A percentile compares a stretch with the other conserved stretches of the same genome.
These are phyloP conservation scores for Hirundichthys speculiger DNA, from an alignment of 2,113 vertebrate genomes.

Conservation along the genomic window DNA sequence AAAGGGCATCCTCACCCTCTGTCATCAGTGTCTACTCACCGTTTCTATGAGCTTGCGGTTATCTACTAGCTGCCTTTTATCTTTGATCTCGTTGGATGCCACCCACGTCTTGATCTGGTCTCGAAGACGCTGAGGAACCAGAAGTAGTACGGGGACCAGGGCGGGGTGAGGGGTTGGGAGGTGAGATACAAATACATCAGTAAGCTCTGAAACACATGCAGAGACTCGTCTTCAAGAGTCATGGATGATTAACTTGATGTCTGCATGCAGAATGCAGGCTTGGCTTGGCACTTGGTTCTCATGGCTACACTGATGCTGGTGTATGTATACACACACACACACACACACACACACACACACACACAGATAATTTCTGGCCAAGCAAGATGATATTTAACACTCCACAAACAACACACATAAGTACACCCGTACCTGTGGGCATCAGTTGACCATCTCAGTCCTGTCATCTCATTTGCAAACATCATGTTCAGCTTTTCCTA, in stretches of 20 bases:
- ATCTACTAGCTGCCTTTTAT: constrained; percentile 92
- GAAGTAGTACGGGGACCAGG: constrained; percentile 15
- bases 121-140: constrained; percentile 85
- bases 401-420: not conserved
- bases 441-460: too few relatives aligned
- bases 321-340: not conserved
- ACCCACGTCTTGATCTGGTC: constrained; percentile 98
- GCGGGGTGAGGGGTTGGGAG: not conserved
- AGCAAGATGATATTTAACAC: constrained; percentile 10
- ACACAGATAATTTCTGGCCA: not conserved
- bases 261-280: constrained; percentile 23
- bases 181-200: constrained; percentile 33
- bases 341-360: not conserved
- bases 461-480: too few relatives aligned
- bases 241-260: constrained; percentile 42
- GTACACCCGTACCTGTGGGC: too few relatives aligned
- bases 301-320: constrained; percentile 47
- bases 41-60: constrained; percentile 94
- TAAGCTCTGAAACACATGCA: constrained; percentile 32
- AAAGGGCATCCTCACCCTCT: not conserved
- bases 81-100: constrained; percentile 93
- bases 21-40: constrained; percentile 73
- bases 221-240: constrained; percentile 52
- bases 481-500: too few relatives aligned
- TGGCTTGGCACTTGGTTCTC: constrained; percentile 60